These are phyloP conservation scores for Eudyptes chrysolophus DNA, from an alignment of 2,113 vertebrate genomes.

Conservation along the genomic window DNA sequence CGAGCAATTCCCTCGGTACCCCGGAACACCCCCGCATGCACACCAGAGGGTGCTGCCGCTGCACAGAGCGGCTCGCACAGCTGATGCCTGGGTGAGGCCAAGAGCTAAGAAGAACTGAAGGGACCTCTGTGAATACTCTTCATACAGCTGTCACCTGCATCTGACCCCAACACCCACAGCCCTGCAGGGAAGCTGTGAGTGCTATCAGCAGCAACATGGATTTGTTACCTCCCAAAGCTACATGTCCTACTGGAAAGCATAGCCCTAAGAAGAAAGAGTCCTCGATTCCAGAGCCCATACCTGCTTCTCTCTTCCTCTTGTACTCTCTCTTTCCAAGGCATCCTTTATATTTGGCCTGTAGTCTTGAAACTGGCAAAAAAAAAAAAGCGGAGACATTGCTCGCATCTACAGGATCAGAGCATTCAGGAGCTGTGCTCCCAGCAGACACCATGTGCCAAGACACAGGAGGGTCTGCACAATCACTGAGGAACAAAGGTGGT, in stretches of 20 bases:
- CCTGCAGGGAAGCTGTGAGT: fast-evolving
- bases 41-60: not conserved
- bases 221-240: not conserved
- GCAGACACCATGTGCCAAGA: too few species aligned
- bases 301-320: conserved; percentile 85
- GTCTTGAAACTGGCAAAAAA: conserved; percentile 82
- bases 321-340: conserved; percentile 83
- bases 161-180: not conserved
- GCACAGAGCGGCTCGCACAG: not conserved
- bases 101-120: not conserved
- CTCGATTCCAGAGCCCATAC: conserved; percentile 25
- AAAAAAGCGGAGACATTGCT: not conserved
- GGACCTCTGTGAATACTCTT: not conserved
- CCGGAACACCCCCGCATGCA: not conserved
- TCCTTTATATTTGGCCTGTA: conserved; percentile 92
- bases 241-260: not conserved
- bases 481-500: not conserved
- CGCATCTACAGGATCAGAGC: not conserved
- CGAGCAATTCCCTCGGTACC: fast-evolving
- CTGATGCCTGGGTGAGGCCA: not conserved
- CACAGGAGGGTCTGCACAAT: not conserved
- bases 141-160: not conserved
- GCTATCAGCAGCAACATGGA: fast-evolving
- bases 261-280: not conserved
- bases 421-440: not conserved